Base-by-base conservation (phyloP, 2,113 vertebrate species). In the Rhynchomys soricoides region DNA sequence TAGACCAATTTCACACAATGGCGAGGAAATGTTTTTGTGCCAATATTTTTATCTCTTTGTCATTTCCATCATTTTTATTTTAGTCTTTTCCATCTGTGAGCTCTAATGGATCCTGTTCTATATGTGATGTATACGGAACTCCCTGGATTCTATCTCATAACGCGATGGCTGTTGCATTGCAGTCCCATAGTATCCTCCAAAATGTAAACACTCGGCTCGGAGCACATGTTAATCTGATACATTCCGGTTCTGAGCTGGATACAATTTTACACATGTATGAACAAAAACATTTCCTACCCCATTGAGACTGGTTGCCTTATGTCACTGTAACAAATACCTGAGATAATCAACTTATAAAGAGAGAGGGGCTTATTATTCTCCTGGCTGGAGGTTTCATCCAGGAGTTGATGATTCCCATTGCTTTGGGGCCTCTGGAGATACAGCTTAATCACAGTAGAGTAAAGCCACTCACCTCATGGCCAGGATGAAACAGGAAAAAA, bases 41-140 rank as follows among this genome's bases (percentile, higher is more conserved):
- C 85, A 62, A 64, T 90, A 64, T 90, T 75, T 89, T 90, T 93
- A 86, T 92, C 62, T 83, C 62, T 64, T 92, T 90, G 66, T 71
- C 71, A 55, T 92, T 93, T 92, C 90, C 55, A 62, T 62, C 64
- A 89, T 75, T 88, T 73, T 92, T 74, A 45, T 86, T 86, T 95
- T 73, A 73, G 73, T 77, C 68, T 91, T 57, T 90, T 82, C 71
- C 87, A 68, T 85, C 52, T 93, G 34, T 70, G 91, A 90, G 75
- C 78, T 70, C 40, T 93, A 62, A 59, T 68, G 57, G 24, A 31
- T 79, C n/a, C 78, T 89, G 8, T 48, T 52, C 52, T 16, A 48
- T 81, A 22, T 66, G 29, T 59, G 37, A 68, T 77, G 77, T 77
- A 52, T 52, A 19, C 37, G 57, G 64, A 77, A 34, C 31, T 83